Conservation (phyloP, 2,797 vertebrate genomes). For the Smutsia temminckii region DNA sequence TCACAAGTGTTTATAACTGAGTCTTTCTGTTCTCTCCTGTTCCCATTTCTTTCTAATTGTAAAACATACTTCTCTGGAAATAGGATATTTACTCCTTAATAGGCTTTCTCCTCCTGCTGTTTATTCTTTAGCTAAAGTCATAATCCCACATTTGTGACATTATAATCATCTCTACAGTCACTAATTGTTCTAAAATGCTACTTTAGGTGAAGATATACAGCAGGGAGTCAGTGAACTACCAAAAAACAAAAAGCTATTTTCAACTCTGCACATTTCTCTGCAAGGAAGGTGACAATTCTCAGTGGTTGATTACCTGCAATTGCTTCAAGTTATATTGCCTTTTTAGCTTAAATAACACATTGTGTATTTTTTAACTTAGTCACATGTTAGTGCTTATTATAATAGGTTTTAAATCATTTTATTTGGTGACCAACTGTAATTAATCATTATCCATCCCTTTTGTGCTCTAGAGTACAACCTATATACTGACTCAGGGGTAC, state of each 20-base stretch:
- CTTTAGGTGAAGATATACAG: conserved; percentile 63
- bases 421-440: background rate
- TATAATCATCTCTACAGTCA: conserved; percentile 70
- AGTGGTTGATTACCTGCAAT: conserved; percentile 1
- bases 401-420: background rate
- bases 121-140: conserved; percentile 68
- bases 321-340: background rate
- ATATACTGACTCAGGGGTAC: background rate
- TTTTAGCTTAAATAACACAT: conserved; percentile 35
- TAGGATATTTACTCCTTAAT: conserved; percentile 61
- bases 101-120: conserved; percentile 61
- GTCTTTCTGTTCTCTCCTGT: background rate
- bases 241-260: conserved; percentile 58
- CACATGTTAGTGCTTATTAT: background rate
- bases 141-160: conserved; percentile 68
- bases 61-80: conserved; percentile 50
- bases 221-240: conserved; percentile 39
- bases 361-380: background rate
- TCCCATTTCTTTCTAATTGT: conserved; percentile 54
- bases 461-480: background rate
- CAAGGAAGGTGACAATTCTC: conserved; percentile 6
- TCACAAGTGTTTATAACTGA: background rate
- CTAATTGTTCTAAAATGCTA: conserved; percentile 75
- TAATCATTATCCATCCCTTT: background rate
- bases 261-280: background rate